Evolutionary conservation across 2,113 vertebrate species (phyloP).

Genomic region (Hippocampus guttulatus): DNA sequence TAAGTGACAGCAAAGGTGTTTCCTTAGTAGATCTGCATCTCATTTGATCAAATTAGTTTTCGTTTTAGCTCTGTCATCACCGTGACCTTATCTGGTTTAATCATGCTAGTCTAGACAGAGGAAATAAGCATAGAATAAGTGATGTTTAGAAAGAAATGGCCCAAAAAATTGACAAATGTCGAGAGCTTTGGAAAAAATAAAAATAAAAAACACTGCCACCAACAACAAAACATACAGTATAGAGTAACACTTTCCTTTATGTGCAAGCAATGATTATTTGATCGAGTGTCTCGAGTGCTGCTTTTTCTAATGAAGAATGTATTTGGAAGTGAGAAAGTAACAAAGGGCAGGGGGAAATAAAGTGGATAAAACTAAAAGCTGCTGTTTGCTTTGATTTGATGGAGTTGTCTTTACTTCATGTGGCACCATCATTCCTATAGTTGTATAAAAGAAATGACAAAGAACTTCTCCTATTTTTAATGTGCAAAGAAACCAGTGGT

Average conservation of each 20-base stretch:
- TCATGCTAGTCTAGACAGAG: not conserved
- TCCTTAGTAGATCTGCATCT: slow-evolving; percentile 9
- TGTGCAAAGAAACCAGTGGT: slow-evolving; percentile 24
- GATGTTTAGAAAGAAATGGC: slow-evolving; percentile 27
- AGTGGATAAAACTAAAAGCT: slow-evolving; percentile 54
- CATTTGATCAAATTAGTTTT: slow-evolving; percentile 13
- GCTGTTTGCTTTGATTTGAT: slow-evolving; percentile 23
- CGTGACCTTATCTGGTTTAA: slow-evolving; percentile 20
- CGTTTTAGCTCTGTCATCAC: slow-evolving; percentile 4
- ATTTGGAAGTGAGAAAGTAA: slow-evolving; percentile 44
- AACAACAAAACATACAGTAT: slow-evolving; percentile 7
- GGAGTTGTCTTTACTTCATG: slow-evolving; percentile 42
- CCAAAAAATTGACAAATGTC: slow-evolving; percentile 23
- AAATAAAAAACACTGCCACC: not conserved
- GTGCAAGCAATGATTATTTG: slow-evolving; percentile 26
- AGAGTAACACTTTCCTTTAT: slow-evolving; percentile 29
- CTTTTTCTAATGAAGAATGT: slow-evolving; percentile 63
- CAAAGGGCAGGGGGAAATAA: slow-evolving; percentile 24
- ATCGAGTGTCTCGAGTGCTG: slow-evolving; percentile 30
- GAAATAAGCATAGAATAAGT: slow-evolving; percentile 6
- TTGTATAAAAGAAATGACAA: slow-evolving; percentile 3
- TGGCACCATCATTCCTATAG: slow-evolving; percentile 64
- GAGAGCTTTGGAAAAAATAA: slow-evolving; percentile 28
- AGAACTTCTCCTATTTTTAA: not conserved
- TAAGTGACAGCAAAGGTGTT: slow-evolving; percentile 16